These are phyloP conservation scores for Lerista edwardsae DNA, from an alignment of 2,797 vertebrate genomes.

Conservation along the genomic window DNA sequence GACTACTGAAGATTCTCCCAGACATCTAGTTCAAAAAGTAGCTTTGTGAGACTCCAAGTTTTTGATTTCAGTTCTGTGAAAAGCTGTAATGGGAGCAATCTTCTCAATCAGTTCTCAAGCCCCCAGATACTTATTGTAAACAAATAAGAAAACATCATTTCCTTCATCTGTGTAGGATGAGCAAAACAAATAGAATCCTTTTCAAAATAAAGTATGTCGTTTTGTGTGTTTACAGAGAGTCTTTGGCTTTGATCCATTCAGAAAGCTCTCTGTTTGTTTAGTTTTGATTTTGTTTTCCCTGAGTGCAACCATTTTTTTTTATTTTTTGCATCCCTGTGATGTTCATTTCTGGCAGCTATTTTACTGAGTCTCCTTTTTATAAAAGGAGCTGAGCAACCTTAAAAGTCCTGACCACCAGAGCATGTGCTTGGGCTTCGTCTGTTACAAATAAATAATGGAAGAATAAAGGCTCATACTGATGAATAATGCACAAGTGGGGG, in stretches of 20 bases:
- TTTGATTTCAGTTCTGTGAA: neutral
- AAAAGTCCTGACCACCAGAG: neutral
- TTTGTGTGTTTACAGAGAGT: neutral
- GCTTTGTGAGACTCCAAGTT: neutral
- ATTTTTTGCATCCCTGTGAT: neutral
- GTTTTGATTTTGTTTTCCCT: neutral
- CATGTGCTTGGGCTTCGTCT: neutral
- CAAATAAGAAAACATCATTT: neutral
- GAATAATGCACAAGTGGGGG: too few species aligned
- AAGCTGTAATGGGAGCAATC: conserved; percentile 1
- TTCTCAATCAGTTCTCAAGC: neutral
- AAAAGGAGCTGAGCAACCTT: neutral
- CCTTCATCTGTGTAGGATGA: neutral
- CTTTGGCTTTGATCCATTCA: conserved; percentile 3
- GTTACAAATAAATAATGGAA: neutral
- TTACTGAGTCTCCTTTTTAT: neutral
- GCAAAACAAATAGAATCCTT: conserved; percentile 3
- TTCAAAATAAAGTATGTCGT: neutral
- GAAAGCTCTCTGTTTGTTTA: neutral
- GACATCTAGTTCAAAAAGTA: neutral
- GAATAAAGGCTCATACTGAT: neutral
- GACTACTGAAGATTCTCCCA: neutral
- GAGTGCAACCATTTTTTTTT: neutral
- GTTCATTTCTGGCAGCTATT: neutral
- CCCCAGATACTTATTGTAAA: neutral